Percentiles rank a stretch among this genome's conserved stretches.
These are phyloP conservation scores for Phymastichus coffea DNA, from an alignment of 1,140 invertebrate genomes.

Conservation along the genomic window DNA sequence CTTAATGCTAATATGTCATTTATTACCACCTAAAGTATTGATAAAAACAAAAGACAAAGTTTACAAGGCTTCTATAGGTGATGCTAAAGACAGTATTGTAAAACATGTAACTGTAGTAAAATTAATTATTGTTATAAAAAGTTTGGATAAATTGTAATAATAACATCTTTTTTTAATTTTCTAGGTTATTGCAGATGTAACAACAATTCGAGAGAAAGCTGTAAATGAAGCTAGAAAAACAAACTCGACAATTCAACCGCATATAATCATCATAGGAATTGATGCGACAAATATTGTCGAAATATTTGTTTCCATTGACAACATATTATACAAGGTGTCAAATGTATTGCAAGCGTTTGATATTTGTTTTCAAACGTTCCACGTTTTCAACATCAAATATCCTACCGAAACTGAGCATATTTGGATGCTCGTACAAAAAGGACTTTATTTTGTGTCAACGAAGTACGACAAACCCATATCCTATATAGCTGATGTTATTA, in stretches of 20 bases:
- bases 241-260: conserved; percentile 4
- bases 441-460: conserved; percentile 20
- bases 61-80: no score
- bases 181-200: background rate
- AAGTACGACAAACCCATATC: background rate
- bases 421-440: conserved; percentile 28
- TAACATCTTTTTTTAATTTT: conserved; percentile 22
- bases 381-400: conserved; percentile 23
- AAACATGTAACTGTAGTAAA: no score
- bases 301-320: conserved; percentile 16
- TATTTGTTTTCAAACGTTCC: conserved; percentile 27
- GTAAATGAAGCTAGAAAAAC: background rate
- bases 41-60: no score
- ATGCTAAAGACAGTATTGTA: no score
- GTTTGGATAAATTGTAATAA: conserved; percentile 10
- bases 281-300: background rate
- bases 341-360: conserved; percentile 25
- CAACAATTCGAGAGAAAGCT: background rate
- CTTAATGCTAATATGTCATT: conserved; percentile 6
- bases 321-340: conserved; percentile 14
- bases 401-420: conserved; percentile 21
- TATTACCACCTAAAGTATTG: conserved; percentile 9
- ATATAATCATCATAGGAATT: conserved; percentile 13
- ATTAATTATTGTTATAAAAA: conserved; percentile 5
- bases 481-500: background rate